Conservation (phyloP, 2,113 vertebrate genomes). For the Pipra filicauda region DNA sequence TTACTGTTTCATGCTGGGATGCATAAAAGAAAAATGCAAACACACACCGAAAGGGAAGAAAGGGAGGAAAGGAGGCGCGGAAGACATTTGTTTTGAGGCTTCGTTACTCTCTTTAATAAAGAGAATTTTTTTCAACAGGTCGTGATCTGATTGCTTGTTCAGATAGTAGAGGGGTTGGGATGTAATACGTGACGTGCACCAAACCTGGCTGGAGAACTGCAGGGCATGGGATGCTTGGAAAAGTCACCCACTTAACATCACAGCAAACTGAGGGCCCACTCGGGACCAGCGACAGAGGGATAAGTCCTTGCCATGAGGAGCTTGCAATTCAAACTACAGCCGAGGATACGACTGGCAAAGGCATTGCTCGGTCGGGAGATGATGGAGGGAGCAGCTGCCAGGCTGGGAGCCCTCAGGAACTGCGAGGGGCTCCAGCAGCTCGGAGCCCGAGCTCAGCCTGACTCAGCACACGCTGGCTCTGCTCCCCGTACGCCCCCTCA, state of each 20-base stretch:
- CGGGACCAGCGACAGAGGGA: accelerated
- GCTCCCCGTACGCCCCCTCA: not conserved
- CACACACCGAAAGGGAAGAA: not conserved
- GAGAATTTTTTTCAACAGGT: not conserved
- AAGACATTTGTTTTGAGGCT: not conserved
- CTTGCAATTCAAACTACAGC: not conserved
- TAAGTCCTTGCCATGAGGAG: not conserved
- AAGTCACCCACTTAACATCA: not conserved
- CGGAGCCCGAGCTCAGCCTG: not conserved
- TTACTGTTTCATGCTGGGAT: not conserved
- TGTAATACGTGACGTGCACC: accelerated
- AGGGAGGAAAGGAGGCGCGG: not conserved
- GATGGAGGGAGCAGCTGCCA: not conserved
- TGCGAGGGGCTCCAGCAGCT: not conserved
- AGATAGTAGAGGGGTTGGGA: not conserved
- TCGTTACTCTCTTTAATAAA: not conserved
- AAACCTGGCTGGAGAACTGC: not conserved
- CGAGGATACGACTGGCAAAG: not conserved
- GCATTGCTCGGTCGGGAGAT: not conserved
- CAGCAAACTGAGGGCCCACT: accelerated
- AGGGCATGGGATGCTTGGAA: not conserved
- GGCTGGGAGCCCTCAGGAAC: not conserved
- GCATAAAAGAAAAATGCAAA: not conserved
- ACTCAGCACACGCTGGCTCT: not conserved
- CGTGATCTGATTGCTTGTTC: not conserved